phyloP scores from a whole-genome alignment of 2,797 vertebrate genomes.

The Labeo calbasu region DNA sequence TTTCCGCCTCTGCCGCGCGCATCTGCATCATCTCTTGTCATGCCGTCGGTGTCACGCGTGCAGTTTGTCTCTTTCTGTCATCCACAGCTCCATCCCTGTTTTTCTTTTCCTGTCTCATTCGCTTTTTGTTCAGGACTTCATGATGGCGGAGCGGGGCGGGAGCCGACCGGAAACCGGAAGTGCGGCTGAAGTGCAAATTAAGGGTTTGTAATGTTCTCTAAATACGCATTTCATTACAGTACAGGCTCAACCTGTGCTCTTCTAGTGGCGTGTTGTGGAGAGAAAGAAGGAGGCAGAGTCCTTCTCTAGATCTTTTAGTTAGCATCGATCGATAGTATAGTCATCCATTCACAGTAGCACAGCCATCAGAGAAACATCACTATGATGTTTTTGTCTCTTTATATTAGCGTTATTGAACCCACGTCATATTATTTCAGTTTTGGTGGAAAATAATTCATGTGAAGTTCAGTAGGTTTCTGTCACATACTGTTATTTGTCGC shows the following conservation, averaged over 20 bases:
- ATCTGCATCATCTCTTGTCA: constrained; percentile 65
- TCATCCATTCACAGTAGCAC: neutral
- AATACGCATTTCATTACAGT: neutral
- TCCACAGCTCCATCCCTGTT: constrained; percentile 68
- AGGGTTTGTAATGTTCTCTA: neutral
- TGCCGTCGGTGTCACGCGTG: constrained; percentile 55
- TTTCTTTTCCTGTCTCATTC: constrained; percentile 64
- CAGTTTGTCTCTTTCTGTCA: constrained; percentile 60
- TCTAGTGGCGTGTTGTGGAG: too few species aligned
- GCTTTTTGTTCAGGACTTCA: constrained; percentile 82
- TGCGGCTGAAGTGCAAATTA: constrained; percentile 16
- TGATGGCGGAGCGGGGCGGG: constrained; percentile 85
- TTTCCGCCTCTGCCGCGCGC: constrained; percentile 64
- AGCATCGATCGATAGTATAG: neutral
- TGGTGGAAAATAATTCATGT: neutral
- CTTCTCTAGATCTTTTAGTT: too few species aligned
- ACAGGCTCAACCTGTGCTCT: neutral
- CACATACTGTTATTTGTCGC: neutral
- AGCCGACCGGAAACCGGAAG: constrained; percentile 80
- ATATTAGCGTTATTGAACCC: neutral
- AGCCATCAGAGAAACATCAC: neutral
- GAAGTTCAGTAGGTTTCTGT: neutral
- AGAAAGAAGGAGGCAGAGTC: neutral
- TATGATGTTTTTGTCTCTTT: neutral
- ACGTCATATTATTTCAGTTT: neutral